phyloP scores from a whole-genome alignment of 2,888 invertebrate genomes.

The Caenorhabditis sp. region DNA sequence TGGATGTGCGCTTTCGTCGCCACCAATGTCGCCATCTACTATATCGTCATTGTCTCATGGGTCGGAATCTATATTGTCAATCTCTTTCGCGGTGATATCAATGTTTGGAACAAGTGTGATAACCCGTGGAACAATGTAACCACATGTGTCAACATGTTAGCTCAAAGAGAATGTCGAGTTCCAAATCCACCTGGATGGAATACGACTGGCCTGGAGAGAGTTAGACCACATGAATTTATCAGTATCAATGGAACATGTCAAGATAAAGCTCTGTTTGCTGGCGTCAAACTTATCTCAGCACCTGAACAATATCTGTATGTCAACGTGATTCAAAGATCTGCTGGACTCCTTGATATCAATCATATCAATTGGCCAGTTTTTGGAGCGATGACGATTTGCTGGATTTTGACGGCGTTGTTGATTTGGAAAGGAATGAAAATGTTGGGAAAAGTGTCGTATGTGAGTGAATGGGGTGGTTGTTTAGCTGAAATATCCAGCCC shows the following conservation, averaged over 20 bases:
- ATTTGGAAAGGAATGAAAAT: constrained; percentile 62
- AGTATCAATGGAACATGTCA: constrained; percentile 19
- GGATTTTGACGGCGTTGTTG: constrained; percentile 55
- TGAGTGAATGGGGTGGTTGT: constrained; percentile 4
- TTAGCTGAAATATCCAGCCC: neutral
- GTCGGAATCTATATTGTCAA: constrained; percentile 52
- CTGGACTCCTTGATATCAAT: constrained; percentile 46
- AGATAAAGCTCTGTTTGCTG: neutral
- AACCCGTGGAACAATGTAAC: constrained; percentile 34
- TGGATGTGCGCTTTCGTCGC: constrained; percentile 91
- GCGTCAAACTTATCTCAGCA: constrained; percentile 12
- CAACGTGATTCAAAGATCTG: constrained; percentile 52
- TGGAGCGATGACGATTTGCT: constrained; percentile 29
- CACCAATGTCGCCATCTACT: constrained; percentile 75
- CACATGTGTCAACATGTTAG: constrained; percentile 19
- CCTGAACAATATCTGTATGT: constrained; percentile 34
- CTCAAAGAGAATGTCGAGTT: constrained; percentile 11
- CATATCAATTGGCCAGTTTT: constrained; percentile 54
- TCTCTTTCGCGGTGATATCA: constrained; percentile 29
- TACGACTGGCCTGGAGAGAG: neutral
- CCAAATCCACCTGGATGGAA: constrained; percentile 9
- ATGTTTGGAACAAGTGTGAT: constrained; percentile 40
- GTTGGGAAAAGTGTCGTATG: constrained; percentile 44
- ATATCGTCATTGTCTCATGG: constrained; percentile 66
- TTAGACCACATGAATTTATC: constrained; percentile 4